These are phyloP conservation scores for Sylvietta virens DNA, from an alignment of 2,113 vertebrate genomes.

Conservation along the genomic window DNA sequence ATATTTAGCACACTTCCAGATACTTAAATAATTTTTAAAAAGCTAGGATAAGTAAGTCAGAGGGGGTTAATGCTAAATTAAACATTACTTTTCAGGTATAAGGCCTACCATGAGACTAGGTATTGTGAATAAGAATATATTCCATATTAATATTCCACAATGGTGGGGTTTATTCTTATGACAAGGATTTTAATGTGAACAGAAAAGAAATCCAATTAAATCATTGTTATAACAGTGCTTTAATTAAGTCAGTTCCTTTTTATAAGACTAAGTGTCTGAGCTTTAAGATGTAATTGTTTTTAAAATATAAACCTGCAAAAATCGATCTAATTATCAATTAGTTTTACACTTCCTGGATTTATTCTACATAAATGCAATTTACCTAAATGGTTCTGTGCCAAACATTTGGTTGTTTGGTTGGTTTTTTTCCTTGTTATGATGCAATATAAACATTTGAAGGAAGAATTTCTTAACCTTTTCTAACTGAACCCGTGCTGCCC, in stretches of 20 bases:
- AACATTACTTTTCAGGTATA: not conserved
- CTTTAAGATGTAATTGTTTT: not conserved
- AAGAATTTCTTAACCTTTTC: not conserved
- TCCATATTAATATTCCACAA: not conserved
- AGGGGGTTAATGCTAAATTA: not conserved
- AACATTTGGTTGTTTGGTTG: not conserved
- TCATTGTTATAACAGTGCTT: not conserved
- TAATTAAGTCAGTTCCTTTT: not conserved
- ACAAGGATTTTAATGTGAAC: not conserved
- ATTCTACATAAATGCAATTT: not conserved
- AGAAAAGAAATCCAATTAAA: not conserved
- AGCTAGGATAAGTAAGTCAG: not conserved
- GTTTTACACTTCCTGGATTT: not conserved
- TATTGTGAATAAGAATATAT: not conserved
- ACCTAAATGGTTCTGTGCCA: not conserved
- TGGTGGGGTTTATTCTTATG: not conserved
- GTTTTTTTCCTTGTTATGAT: not conserved
- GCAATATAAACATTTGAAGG: not conserved
- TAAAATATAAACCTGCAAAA: not conserved
- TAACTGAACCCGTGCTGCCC: not conserved
- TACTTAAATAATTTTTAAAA: not conserved
- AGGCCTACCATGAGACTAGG: not conserved
- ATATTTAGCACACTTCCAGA: not conserved
- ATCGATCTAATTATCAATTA: not conserved
- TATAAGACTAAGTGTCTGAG: not conserved